These are phyloP conservation scores for Chrysocyon brachyurus DNA, from an alignment of 2,797 vertebrate genomes.

Conservation along the genomic window DNA sequence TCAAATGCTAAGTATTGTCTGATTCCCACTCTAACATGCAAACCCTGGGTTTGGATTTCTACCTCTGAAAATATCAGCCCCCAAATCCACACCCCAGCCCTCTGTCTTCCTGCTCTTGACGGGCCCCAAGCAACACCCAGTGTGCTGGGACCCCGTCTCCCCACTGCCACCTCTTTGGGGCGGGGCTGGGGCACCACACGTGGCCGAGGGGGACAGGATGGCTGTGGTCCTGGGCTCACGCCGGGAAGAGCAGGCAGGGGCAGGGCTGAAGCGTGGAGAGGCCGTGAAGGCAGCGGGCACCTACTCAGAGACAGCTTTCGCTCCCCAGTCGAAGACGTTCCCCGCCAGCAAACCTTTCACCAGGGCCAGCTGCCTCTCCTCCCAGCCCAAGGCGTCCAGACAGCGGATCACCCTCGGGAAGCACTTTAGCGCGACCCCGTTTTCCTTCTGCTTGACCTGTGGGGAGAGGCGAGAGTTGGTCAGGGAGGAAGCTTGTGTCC, in stretches of 20 bases:
- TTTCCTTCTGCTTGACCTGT: constrained; percentile 98
- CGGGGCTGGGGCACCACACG: accelerated
- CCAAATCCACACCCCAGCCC: accelerated
- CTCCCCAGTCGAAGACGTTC: constrained; percentile 99
- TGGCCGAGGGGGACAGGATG: background rate
- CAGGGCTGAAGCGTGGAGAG: accelerated
- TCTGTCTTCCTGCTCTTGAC: accelerated
- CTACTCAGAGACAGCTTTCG: constrained; percentile 98
- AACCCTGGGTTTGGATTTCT: accelerated
- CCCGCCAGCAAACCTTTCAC: constrained; percentile 97
- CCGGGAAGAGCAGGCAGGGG: accelerated
- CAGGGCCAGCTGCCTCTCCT: constrained; percentile 97
- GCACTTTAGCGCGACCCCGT: constrained; percentile 95
- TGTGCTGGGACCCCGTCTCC: background rate
- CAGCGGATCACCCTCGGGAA: constrained; percentile 94
- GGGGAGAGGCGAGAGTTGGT: constrained; percentile 43
- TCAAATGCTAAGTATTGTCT: accelerated
- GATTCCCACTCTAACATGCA: accelerated
- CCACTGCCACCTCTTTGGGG: background rate
- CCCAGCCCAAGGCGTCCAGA: constrained; percentile 95
- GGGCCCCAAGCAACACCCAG: background rate
- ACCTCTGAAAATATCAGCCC: background rate
- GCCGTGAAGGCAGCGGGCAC: constrained; percentile 79
- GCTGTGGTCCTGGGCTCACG: background rate
- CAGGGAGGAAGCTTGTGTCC: background rate